phyloP scores from a whole-genome alignment of 2,888 invertebrate genomes.

The Drosophila prolongata region DNA sequence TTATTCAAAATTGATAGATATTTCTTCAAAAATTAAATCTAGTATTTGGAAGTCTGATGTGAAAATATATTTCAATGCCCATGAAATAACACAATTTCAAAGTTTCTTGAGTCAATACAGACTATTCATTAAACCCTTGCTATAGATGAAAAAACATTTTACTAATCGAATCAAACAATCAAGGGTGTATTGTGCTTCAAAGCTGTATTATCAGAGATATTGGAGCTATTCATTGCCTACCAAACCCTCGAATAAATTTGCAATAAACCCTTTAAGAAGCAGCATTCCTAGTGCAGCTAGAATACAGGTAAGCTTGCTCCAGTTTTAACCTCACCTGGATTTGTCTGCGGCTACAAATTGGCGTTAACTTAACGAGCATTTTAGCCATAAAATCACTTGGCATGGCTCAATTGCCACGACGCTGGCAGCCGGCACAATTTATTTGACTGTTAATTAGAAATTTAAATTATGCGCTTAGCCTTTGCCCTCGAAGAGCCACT shows the following conservation, averaged over 20 bases:
- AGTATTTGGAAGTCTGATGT: no score
- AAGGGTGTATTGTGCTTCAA: not conserved
- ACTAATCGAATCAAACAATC: no score
- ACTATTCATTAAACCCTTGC: no score
- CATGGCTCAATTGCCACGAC: slow-evolving; percentile 61
- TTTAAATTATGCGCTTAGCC: slow-evolving; percentile 76
- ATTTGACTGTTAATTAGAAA: slow-evolving; percentile 78
- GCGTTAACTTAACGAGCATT: slow-evolving; percentile 71
- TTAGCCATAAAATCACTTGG: slow-evolving; percentile 70
- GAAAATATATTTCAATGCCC: no score
- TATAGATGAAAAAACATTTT: no score
- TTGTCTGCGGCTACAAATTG: slow-evolving; percentile 64
- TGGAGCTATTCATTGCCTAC: slow-evolving; percentile 8
- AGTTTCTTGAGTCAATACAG: no score
- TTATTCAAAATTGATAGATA: no score
- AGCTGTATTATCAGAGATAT: not conserved
- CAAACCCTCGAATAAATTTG: slow-evolving; percentile 10
- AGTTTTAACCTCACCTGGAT: slow-evolving; percentile 45
- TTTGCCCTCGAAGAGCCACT: slow-evolving; percentile 39
- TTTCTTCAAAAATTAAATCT: no score
- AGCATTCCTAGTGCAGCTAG: not conserved
- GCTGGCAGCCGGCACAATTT: slow-evolving; percentile 66
- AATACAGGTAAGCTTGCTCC: slow-evolving; percentile 7
- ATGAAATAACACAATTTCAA: no score
- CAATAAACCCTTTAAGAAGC: slow-evolving; percentile 15